Evolutionary conservation across 64 coral and sea anemone genomes (phyloP).

Genomic region (Montipora sp.): DNA sequence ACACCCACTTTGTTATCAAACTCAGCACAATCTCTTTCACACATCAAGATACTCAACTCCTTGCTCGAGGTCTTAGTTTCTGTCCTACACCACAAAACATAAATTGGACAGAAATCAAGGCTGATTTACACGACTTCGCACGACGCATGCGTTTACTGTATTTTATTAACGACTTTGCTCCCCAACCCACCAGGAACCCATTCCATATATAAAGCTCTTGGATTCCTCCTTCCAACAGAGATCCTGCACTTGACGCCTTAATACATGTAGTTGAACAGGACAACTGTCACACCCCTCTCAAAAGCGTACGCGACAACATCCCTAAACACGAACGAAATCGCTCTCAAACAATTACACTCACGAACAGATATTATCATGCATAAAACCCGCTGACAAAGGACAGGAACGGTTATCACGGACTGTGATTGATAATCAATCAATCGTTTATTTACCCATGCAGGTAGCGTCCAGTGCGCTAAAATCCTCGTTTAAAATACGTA

Average conservation of each 20-base stretch:
- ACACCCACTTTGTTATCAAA: not conserved
- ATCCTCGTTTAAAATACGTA: too few species aligned
- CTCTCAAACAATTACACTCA: too few species aligned
- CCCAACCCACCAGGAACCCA: not conserved
- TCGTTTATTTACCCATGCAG: too few species aligned
- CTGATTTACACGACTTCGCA: not conserved
- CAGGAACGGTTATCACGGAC: too few species aligned
- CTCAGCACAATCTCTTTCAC: not conserved
- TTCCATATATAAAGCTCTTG: not conserved
- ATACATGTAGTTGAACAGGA: not conserved
- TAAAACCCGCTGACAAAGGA: too few species aligned
- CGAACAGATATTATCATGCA: too few species aligned
- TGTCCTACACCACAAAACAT: too few species aligned
- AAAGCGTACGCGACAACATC: not conserved
- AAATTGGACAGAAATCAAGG: too few species aligned
- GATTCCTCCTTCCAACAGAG: not conserved
- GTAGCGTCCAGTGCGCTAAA: too few species aligned
- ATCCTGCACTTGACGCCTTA: not conserved
- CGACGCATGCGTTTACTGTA: constrained; percentile 8
- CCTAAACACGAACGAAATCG: not conserved
- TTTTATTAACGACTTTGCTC: not conserved
- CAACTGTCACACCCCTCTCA: not conserved
- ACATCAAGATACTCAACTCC: not conserved
- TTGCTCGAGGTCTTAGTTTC: not conserved
- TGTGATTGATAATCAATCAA: too few species aligned